Evolutionary conservation across 2,888 invertebrate species (phyloP).

Genomic region (Amphipoea oculea): DNA sequence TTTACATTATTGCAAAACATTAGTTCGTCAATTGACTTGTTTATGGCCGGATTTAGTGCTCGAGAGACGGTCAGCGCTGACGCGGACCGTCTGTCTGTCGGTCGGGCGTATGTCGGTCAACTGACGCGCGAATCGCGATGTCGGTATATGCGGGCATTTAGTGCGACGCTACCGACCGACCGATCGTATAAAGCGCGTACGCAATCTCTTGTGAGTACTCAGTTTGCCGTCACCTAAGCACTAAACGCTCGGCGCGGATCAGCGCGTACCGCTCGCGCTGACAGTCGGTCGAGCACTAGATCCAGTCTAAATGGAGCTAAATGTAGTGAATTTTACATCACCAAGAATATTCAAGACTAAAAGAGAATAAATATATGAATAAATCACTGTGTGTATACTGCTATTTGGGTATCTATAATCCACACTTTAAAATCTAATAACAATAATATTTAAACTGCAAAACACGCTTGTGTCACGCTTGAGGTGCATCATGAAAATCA

Average conservation of each 20-base stretch:
- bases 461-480: conserved; percentile 35
- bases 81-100: background rate
- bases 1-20: background rate
- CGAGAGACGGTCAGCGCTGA: background rate
- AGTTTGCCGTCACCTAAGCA: background rate
- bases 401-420: conserved; percentile 47
- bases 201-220: too few species aligned
- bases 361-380: conserved; percentile 18
- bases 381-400: conserved; percentile 12
- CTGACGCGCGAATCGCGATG: background rate
- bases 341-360: background rate
- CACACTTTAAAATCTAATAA: conserved; percentile 49
- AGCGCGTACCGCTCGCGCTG: background rate
- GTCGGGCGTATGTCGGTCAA: too few species aligned
- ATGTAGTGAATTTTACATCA: background rate
- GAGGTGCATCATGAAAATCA: conserved; percentile 30
- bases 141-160: background rate
- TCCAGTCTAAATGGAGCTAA: conserved; percentile 2
- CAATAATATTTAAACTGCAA: conserved; percentile 23
- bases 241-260: too few species aligned
- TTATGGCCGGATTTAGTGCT: background rate
- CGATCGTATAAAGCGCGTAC: too few species aligned
- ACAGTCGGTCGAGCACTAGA: background rate
- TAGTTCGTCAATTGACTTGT: conserved; percentile 7
- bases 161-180: background rate